These are phyloP conservation scores for Nipponia nippon DNA, from an alignment of 2,113 vertebrate genomes.

Conservation along the genomic window DNA sequence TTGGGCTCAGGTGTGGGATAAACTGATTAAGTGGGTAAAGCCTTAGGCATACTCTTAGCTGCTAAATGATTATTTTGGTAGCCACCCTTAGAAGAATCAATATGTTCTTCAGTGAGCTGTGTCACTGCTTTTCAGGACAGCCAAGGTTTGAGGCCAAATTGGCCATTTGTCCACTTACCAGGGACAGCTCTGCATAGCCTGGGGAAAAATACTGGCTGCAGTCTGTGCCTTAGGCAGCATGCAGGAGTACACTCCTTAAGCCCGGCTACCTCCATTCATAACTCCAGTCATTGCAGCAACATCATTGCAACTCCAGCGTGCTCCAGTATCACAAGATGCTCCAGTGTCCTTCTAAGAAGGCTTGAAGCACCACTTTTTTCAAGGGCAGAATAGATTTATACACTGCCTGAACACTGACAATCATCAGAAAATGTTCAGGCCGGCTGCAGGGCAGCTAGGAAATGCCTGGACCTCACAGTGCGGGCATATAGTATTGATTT, in stretches of 20 bases:
- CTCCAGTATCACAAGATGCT: background rate
- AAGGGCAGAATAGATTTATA: background rate
- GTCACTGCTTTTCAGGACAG: background rate
- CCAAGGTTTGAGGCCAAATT: background rate
- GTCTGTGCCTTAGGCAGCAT: background rate
- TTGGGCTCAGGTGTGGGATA: background rate
- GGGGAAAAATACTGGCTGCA: background rate
- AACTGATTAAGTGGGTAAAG: background rate
- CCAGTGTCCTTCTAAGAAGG: background rate
- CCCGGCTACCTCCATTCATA: background rate
- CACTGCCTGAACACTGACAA: background rate
- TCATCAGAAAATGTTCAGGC: background rate
- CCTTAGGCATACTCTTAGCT: background rate
- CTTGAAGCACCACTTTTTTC: background rate
- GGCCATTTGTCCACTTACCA: background rate
- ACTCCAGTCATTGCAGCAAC: background rate
- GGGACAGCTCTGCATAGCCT: background rate
- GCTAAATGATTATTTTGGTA: background rate
- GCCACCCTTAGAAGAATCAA: background rate
- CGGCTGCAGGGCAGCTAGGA: background rate
- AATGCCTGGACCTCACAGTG: background rate
- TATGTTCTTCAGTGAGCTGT: background rate
- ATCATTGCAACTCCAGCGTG: too few relatives aligned
- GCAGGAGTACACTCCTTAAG: background rate
- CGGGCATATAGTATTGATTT: background rate